Evolutionary conservation across 2,797 vertebrate genomes (phyloP).

Genomic region (Phaenicophaeus curvirostris): DNA sequence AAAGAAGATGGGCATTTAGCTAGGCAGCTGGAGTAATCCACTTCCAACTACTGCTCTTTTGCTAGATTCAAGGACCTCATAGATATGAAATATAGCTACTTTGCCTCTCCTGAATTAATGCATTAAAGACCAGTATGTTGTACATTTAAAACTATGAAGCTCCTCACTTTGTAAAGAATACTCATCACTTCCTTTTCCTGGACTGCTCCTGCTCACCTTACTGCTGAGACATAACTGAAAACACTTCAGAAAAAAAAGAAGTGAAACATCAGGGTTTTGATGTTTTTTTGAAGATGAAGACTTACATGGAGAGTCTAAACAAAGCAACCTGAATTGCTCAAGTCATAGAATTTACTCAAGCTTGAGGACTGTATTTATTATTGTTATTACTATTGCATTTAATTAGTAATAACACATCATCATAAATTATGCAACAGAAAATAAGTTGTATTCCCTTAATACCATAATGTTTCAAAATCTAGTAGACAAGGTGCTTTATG

Average conservation of each 20-base stretch:
- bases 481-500: background rate
- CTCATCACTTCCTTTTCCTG: background rate
- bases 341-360: background rate
- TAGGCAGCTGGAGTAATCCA: background rate
- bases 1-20: background rate
- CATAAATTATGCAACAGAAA: slow-evolving; percentile 14
- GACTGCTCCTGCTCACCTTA: background rate
- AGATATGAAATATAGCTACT: background rate
- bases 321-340: background rate
- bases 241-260: background rate
- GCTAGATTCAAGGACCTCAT: background rate
- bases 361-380: background rate
- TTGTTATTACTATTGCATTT: no score
- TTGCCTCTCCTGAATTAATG: background rate
- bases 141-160: background rate
- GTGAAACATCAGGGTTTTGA: background rate
- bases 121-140: background rate
- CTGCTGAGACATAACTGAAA: background rate
- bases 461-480: background rate
- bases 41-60: background rate
- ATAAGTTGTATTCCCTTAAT: background rate
- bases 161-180: background rate
- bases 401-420: background rate
- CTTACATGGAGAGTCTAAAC: background rate
- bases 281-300: background rate